Evolutionary conservation across 2,113 vertebrate genomes (phyloP), one percentile per base, ranked within the genome.

Genomic region (Tragulus kanchil): DNA sequence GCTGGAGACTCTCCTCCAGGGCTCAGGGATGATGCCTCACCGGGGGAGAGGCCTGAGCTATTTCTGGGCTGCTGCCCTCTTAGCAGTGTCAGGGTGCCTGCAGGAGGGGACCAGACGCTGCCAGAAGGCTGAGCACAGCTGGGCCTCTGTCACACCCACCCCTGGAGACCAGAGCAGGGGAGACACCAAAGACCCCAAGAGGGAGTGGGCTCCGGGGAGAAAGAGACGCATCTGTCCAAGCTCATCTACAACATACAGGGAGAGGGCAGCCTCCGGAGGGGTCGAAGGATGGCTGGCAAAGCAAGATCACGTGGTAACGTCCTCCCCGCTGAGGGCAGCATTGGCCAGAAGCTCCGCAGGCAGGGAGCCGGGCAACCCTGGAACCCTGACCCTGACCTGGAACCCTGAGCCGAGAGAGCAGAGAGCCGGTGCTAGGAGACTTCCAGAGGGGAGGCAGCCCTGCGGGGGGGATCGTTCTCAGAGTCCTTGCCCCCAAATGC

Each of bases 251-350:
- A 48, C 8, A 15, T 3, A 8, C 1, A 6, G 28, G 67, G 36
- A 86, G 69, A 64, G 42, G 42, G 78, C 69, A 56, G 56, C 23
- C 54, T 64, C 83, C 0, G 0, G 19, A 17, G 28, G 65, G 48
- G 31, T 45, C 52, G 1, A 0, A 1, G 26, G 54, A 11, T 16
- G 50, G 81, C 58, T n/a, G 45, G 16, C 4, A 31, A 69, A 3
- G 17, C 0, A 1, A 42, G 8, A 10, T 4, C 31, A 2, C n/a
- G 9, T 6, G 42, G 25, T 26, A 19, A 61, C 1, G 3, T 31
- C 50, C 65, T 45, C 17, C 85, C 56, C 6, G 1, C 11, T 7
- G 85, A 52, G 36, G 52, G 83, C 28, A 19, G 25, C 0, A 0
- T 28, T 23, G 16, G 26, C 1, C 5, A 11, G 3, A 50, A n/a